Evolutionary conservation across 2,888 invertebrate genomes (phyloP).

Genomic region (Odontocolon sp.): DNA sequence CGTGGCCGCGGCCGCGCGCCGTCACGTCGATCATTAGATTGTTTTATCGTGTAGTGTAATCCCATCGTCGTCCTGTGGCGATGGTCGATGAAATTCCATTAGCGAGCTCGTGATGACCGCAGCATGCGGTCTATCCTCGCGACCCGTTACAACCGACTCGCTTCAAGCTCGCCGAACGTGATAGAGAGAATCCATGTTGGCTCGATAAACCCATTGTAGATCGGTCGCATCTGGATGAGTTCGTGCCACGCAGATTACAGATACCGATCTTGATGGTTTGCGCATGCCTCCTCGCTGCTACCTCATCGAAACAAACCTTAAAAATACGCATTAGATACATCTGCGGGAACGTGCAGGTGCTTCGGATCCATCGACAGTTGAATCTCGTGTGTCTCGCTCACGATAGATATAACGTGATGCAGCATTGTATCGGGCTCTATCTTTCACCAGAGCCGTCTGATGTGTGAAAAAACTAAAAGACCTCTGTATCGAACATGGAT

Average conservation of each 20-base stretch:
- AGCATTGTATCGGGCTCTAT: neutral
- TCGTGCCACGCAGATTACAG: slow-evolving; percentile 60
- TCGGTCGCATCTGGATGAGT: slow-evolving; percentile 60
- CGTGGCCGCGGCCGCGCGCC: no score
- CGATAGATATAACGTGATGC: neutral
- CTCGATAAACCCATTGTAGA: slow-evolving; percentile 61
- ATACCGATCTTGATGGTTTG: slow-evolving; percentile 55
- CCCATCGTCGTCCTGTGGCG: neutral
- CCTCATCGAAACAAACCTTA: slow-evolving; percentile 53
- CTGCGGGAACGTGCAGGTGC: slow-evolving; percentile 54
- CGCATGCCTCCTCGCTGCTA: slow-evolving; percentile 25
- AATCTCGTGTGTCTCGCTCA: slow-evolving; percentile 23
- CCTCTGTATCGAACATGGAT: neutral
- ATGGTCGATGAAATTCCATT: slow-evolving; percentile 56
- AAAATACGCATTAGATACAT: slow-evolving; percentile 41
- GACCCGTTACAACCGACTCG: slow-evolving; percentile 55
- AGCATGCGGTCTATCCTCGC: slow-evolving; percentile 23
- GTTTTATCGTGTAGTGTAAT: neutral
- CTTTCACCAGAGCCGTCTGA: slow-evolving; percentile 24
- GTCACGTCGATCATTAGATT: no score
- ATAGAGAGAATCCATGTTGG: slow-evolving; percentile 48
- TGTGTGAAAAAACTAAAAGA: slow-evolving; percentile 4
- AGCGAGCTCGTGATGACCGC: slow-evolving; percentile 50
- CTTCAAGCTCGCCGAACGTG: no score
- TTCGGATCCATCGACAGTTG: slow-evolving; percentile 49